These are phyloP conservation scores for Macrochelys suwanniensis DNA, from an alignment of 2,797 vertebrate genomes.

Conservation along the genomic window DNA sequence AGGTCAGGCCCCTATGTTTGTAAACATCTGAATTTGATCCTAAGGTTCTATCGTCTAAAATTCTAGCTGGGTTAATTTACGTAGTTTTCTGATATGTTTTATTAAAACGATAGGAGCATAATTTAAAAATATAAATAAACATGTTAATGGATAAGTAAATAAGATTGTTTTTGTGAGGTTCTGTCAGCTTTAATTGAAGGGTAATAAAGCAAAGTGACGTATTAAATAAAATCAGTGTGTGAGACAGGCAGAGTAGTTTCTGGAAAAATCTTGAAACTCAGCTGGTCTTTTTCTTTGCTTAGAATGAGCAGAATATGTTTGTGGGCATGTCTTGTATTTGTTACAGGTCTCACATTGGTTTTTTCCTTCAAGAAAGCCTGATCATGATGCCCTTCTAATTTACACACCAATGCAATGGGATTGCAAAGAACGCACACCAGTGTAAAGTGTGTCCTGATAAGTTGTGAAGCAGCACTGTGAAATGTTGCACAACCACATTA, in stretches of 20 bases:
- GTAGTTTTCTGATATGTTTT: neutral
- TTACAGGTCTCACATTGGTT: neutral
- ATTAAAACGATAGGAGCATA: neutral
- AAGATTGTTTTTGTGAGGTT: neutral
- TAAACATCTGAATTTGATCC: neutral
- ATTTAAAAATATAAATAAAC: neutral
- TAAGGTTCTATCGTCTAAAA: neutral
- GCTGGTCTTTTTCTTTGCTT: neutral
- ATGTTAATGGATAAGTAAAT: neutral
- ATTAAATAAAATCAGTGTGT: neutral
- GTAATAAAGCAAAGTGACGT: neutral
- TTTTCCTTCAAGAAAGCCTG: neutral
- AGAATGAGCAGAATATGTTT: rapidly evolving
- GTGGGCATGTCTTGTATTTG: neutral
- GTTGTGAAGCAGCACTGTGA: neutral
- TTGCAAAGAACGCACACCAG: neutral
- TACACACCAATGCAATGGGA: rapidly evolving
- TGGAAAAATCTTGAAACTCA: neutral
- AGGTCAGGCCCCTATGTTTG: neutral
- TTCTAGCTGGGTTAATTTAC: neutral
- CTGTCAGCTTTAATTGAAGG: neutral
- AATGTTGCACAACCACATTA: neutral
- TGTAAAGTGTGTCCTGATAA: neutral
- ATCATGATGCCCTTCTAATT: neutral
- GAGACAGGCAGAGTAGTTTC: neutral